Evolutionary conservation across 2,797 vertebrate species (phyloP).

Genomic region (Trichosurus vulpecula): DNA sequence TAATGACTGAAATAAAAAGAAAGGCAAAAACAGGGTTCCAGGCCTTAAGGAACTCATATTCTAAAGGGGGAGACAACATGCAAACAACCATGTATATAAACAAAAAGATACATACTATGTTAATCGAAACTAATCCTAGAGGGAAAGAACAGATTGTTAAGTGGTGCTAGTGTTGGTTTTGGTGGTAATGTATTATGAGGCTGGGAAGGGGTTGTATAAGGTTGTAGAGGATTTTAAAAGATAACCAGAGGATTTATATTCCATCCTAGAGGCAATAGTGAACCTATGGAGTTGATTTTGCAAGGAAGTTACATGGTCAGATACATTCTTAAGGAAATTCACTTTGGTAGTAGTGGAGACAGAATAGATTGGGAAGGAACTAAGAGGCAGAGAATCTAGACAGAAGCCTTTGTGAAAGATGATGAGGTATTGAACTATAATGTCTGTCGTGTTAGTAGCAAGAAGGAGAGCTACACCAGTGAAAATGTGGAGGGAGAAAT

Average conservation of each 20-base stretch:
- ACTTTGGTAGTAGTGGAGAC: background rate
- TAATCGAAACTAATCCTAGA: background rate
- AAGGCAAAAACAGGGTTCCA: background rate
- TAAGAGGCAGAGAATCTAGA: background rate
- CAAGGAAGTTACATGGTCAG: background rate
- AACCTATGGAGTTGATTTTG: background rate
- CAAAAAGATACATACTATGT: background rate
- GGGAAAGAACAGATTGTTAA: background rate
- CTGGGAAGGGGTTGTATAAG: background rate
- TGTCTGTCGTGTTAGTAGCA: background rate
- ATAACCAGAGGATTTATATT: background rate
- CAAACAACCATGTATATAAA: background rate
- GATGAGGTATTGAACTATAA: background rate
- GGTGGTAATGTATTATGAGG: background rate
- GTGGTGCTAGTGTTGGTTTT: background rate
- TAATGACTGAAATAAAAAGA: background rate
- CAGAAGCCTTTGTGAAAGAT: background rate
- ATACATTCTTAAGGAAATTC: background rate
- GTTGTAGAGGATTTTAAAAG: background rate
- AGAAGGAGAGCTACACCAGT: background rate
- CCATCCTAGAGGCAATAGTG: background rate
- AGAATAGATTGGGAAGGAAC: background rate
- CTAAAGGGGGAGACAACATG: background rate
- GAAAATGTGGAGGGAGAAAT: background rate
- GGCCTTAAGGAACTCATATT: background rate